These are phyloP conservation scores for Agrochola lychnidis DNA, from an alignment of 2,888 invertebrate genomes.

Conservation along the genomic window DNA sequence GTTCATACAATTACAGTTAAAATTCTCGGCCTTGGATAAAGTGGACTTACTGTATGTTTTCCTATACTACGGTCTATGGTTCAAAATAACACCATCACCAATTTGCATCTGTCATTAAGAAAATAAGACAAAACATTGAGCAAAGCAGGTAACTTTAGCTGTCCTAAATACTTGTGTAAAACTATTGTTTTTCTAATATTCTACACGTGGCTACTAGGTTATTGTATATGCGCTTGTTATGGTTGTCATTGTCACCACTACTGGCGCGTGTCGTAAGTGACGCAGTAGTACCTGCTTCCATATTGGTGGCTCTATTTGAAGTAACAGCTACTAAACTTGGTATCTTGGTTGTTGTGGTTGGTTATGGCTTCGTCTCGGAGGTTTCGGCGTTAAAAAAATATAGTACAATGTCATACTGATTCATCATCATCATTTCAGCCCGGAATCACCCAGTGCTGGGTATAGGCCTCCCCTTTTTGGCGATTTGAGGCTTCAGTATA, in stretches of 20 bases:
- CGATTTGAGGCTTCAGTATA: background rate
- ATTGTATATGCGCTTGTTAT: constrained; percentile 35
- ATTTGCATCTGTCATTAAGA: constrained; percentile 29
- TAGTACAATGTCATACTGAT: background rate
- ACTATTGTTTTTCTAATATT: constrained; percentile 36
- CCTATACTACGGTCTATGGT: background rate
- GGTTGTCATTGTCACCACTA: constrained; percentile 18
- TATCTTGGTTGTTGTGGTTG: background rate
- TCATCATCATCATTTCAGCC: no score
- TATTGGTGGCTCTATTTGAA: background rate
- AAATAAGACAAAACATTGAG: constrained; percentile 40
- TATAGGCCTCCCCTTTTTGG: no score
- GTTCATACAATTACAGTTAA: background rate
- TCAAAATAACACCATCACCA: constrained; percentile 15
- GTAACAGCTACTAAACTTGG: background rate
- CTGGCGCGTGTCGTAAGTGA: constrained; percentile 3
- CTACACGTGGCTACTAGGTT: constrained; percentile 34
- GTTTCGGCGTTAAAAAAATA: constrained; percentile 4
- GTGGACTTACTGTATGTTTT: background rate
- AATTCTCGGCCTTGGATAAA: background rate
- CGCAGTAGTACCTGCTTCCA: background rate
- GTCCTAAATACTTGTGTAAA: constrained; percentile 31
- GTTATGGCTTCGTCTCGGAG: background rate
- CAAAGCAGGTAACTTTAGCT: constrained; percentile 16
- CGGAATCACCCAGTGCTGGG: no score